Conservation (phyloP, 53 echinoderm and acorn worm genomes). For the Echinarachnius parma region DNA sequence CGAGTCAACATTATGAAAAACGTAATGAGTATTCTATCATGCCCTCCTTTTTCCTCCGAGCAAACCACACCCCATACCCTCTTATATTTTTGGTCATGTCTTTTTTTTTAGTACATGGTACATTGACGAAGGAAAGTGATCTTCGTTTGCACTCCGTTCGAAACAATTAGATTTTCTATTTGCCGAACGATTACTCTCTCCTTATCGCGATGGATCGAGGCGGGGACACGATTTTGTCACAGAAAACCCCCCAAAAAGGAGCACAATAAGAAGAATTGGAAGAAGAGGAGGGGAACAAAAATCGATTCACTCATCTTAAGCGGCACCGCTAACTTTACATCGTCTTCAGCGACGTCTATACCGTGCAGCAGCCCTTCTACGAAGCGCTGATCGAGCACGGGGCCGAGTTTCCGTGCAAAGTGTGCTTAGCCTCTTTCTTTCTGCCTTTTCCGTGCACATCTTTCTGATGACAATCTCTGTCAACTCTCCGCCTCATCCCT, state of each 20-base stretch:
- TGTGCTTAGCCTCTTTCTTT: background rate
- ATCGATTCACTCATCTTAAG: constrained; percentile 33
- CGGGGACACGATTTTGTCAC: constrained; percentile 36
- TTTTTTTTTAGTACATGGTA: too few species aligned
- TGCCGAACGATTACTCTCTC: constrained; percentile 41
- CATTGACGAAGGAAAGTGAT: constrained; percentile 21
- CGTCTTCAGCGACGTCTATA: constrained; percentile 1
- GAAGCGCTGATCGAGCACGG: constrained; percentile 5
- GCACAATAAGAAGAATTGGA: too few species aligned
- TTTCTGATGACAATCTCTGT: too few species aligned
- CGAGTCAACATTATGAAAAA: constrained; percentile 23
- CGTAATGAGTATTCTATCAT: background rate
- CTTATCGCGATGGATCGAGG: constrained; percentile 36
- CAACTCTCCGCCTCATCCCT: too few species aligned
- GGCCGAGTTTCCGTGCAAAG: constrained; percentile 9
- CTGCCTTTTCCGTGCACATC: background rate
- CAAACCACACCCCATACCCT: background rate
- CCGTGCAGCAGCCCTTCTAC: constrained; percentile 4
- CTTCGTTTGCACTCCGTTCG: constrained; percentile 24
- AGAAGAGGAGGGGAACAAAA: background rate
- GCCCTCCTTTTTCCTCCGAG: background rate
- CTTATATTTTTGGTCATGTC: background rate
- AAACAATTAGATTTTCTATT: constrained; percentile 47
- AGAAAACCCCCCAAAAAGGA: too few species aligned
- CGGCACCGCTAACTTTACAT: too few species aligned